phyloP scores from a whole-genome alignment of 1,140 invertebrate species.

The Colletes gigas region DNA sequence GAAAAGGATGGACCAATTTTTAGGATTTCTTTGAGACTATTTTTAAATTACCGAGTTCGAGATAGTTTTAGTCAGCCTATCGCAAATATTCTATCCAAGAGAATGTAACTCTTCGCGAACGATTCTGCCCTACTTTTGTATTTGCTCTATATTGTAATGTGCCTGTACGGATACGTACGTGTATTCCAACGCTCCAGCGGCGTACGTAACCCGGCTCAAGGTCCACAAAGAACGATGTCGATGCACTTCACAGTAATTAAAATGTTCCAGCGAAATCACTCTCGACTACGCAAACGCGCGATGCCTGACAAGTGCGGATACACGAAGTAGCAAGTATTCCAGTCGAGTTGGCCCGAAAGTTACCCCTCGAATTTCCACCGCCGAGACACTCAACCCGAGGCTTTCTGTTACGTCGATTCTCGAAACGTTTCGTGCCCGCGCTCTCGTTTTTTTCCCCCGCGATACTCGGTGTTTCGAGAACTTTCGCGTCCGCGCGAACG shows the following conservation, averaged over 20 bases:
- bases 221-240: not conserved
- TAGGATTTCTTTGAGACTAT: too few relatives aligned
- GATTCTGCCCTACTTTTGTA: too few relatives aligned
- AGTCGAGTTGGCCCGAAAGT: not conserved
- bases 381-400: not conserved
- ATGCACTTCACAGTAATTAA: not conserved
- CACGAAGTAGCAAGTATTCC: conserved; percentile 3
- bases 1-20: too few relatives aligned
- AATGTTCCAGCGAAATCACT: not conserved
- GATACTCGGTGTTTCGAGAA: not conserved
- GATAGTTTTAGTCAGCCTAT: too few relatives aligned
- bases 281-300: not conserved
- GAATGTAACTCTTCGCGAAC: not conserved
- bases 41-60: too few relatives aligned
- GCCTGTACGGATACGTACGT: too few relatives aligned
- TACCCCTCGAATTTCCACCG: not conserved
- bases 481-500: not conserved
- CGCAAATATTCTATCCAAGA: too few relatives aligned
- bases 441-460: too few relatives aligned
- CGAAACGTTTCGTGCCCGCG: not conserved
- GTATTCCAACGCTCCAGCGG: too few relatives aligned
- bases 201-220: not conserved
- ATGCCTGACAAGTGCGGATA: not conserved
- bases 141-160: too few relatives aligned
- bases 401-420: not conserved